Base-by-base conservation (phyloP, 2,888 invertebrate species). In the Mongoloraphidia duomilia region DNA sequence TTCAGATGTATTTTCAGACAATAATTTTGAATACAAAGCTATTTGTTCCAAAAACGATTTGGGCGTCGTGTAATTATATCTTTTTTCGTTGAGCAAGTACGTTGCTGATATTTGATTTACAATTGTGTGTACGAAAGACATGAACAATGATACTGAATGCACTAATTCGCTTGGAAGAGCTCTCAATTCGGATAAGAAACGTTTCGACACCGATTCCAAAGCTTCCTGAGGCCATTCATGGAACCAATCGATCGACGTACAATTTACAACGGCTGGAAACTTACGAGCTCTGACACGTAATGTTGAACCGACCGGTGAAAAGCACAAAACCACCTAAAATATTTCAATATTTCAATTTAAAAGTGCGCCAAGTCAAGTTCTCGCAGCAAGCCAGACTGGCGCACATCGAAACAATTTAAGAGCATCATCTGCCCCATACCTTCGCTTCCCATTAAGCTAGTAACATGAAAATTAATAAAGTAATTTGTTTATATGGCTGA, bases 161-260 rank as follows among this genome's bases (percentile, higher is more conserved):
- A 79, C 71, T 8, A 85, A 63, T 4, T 69, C 59, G 14, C 56
- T 47, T 57, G 84, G 81, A 49, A 94, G 67, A 10, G 81, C 74
- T 51, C 82, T 78, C 12, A 89, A 80, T 64, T 88, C 84, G 8
- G 80, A 71, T 35, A 93, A 71, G 65, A 95, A 95, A 52, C 85
- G 73, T 55, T 74, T 75, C 10, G 93, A 91, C 2, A 96, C 95
- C 36, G 92, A 92, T 54, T 84, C 77, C 59, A 96, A 70, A 34
- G 95, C 95, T 62, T 92, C 86, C 61, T 79, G 77, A 0, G 95
- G 95, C 95, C 95, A 96, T 62, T 93, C 90, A 64, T 95, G 93
- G 69, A 95, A 95, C 94, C 95, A 95, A 67, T 95, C 84, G 55
- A 95, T 93, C 12, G 88, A 80, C 0, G 93, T 90, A 63, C 92